These are phyloP conservation scores for Chaetodon trifascialis DNA, from an alignment of 2,113 vertebrate genomes.

Conservation along the genomic window DNA sequence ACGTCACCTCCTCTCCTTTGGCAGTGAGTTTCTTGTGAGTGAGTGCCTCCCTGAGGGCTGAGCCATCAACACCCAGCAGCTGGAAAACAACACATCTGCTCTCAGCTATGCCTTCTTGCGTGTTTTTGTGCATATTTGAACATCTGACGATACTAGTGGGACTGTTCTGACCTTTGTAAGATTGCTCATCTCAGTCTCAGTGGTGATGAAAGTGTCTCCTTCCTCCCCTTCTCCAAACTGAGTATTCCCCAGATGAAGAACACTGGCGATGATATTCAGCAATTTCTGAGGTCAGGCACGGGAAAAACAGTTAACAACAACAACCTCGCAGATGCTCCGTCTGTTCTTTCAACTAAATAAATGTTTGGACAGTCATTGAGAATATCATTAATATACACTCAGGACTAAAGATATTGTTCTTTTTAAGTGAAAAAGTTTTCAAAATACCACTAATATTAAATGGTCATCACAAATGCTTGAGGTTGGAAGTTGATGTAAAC, in stretches of 20 bases:
- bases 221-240: conserved; percentile 93
- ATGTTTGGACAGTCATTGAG: background rate
- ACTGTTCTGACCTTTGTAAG: conserved; percentile 87
- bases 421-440: background rate
- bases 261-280: conserved; percentile 91
- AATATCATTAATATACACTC: background rate
- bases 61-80: conserved; percentile 91
- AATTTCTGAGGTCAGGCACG: conserved; percentile 86
- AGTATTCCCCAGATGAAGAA: conserved; percentile 95
- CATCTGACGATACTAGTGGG: conserved; percentile 6
- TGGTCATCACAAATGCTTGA: background rate
- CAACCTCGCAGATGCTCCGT: background rate
- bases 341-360: background rate
- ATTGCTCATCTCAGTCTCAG: conserved; percentile 90
- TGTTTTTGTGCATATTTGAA: conserved; percentile 42
- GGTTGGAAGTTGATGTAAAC: background rate
- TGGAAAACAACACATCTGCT: conserved; percentile 78
- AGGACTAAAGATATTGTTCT: background rate
- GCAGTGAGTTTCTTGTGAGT: conserved; percentile 97
- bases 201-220: conserved; percentile 91
- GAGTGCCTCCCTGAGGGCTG: conserved; percentile 88
- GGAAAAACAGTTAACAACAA: conserved; percentile 24
- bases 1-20: conserved; percentile 94
- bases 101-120: conserved; percentile 1
- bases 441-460: background rate